Conservation (phyloP, 2,797 vertebrate species). For the Ptychobarbus kaznakovi region DNA sequence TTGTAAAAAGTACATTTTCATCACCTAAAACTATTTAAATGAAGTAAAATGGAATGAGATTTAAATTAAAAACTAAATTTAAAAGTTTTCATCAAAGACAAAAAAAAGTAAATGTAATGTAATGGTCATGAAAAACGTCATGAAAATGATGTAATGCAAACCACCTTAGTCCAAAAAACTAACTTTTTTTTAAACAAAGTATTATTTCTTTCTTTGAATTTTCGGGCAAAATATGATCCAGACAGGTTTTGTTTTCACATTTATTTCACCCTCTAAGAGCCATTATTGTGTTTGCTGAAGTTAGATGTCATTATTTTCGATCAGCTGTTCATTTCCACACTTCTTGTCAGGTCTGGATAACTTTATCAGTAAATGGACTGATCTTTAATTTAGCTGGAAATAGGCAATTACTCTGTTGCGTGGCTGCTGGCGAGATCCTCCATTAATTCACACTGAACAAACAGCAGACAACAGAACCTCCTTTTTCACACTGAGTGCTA, state of each 20-base stretch:
- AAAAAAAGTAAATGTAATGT: background rate
- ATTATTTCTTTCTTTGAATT: background rate
- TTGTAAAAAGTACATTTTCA: background rate
- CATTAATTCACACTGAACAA: slow-evolving; percentile 49
- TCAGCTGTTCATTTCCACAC: slow-evolving; percentile 83
- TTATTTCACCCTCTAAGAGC: background rate
- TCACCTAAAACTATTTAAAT: background rate
- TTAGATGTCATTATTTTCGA: slow-evolving; percentile 37
- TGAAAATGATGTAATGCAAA: background rate
- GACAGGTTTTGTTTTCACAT: background rate
- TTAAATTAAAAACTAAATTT: background rate
- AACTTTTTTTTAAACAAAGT: background rate
- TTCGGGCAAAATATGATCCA: background rate
- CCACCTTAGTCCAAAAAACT: background rate
- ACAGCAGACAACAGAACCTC: slow-evolving; percentile 49
- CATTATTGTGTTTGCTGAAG: background rate
- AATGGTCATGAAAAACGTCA: background rate
- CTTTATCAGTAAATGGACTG: slow-evolving; percentile 48
- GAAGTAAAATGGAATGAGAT: background rate
- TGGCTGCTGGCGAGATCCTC: slow-evolving; percentile 30
- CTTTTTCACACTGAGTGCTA: slow-evolving; percentile 8
- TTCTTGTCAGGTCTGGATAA: slow-evolving; percentile 75
- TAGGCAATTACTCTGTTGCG: slow-evolving; percentile 53
- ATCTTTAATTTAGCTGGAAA: slow-evolving; percentile 61
- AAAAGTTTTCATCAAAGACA: background rate